A percentile compares a stretch with the other conserved stretches of the same genome.
Evolutionary conservation across 2,113 vertebrate species (phyloP).

Genomic region (Poeciliopsis turrubarensis): DNA sequence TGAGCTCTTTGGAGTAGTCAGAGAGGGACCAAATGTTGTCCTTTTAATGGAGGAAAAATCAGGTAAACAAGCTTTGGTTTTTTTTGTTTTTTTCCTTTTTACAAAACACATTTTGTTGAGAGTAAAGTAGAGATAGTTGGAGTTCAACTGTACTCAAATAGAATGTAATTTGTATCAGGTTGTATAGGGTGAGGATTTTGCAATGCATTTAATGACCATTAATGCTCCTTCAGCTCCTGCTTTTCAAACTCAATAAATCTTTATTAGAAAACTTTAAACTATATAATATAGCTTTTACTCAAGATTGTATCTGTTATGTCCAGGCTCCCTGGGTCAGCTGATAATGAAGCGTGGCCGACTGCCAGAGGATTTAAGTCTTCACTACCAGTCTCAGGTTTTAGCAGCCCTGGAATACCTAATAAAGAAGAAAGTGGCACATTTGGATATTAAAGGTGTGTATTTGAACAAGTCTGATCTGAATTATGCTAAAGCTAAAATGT

Average conservation of each 20-base stretch:
- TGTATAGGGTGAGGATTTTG: constrained; percentile 27
- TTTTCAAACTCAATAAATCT: constrained; percentile 7
- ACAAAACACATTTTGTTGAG: not conserved
- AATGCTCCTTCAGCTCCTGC: constrained; percentile 15
- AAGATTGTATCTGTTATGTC: constrained; percentile 22
- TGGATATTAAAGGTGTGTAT: constrained; percentile 92
- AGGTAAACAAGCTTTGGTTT: constrained; percentile 76
- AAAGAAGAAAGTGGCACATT: constrained; percentile 85
- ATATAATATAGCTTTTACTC: constrained; percentile 14
- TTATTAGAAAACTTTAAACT: not conserved
- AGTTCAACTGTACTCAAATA: constrained; percentile 2
- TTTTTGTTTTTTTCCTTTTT: not conserved
- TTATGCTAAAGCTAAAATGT: not conserved
- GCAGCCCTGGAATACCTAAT: constrained; percentile 88
- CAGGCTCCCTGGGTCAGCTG: constrained; percentile 90
- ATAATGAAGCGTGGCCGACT: constrained; percentile 87
- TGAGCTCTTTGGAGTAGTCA: constrained; percentile 92
- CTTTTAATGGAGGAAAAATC: constrained; percentile 94
- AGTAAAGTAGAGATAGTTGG: not conserved
- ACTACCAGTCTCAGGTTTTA: constrained; percentile 87
- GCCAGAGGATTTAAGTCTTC: constrained; percentile 90
- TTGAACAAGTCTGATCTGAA: not conserved
- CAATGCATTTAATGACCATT: constrained; percentile 36
- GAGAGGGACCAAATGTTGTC: constrained; percentile 88
- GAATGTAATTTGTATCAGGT: constrained; percentile 17